Conservation (phyloP, 2,797 vertebrate species). For the Enteromius argenteus region DNA sequence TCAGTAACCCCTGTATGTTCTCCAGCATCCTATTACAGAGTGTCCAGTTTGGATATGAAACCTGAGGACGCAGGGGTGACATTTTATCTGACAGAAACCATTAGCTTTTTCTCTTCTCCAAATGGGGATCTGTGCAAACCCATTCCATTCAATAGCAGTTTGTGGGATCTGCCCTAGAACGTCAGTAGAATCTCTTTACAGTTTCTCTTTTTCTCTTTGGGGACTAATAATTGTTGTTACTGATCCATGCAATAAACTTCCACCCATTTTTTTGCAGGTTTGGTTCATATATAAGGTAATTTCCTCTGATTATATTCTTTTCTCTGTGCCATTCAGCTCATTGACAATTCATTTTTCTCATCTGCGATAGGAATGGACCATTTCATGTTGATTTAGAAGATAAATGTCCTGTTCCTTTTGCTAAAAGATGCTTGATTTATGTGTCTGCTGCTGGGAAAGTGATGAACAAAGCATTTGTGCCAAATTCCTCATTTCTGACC, state of each 20-base stretch:
- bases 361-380: not conserved
- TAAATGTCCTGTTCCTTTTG: not conserved
- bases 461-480: conserved; percentile 17
- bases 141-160: conserved; percentile 6
- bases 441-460: conserved; percentile 8
- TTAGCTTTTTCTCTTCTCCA: not conserved
- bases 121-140: conserved; percentile 9
- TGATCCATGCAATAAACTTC: not conserved
- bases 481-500: not conserved
- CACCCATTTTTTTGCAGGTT: not conserved
- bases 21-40: conserved; percentile 19
- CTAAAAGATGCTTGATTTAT: not conserved
- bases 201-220: not conserved
- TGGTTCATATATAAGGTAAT: not conserved
- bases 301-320: not conserved
- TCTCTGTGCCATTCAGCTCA: not conserved
- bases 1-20: conserved; percentile 25
- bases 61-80: conserved; percentile 8
- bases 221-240: not conserved
- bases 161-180: conserved; percentile 19
- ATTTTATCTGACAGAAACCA: conserved; percentile 43
- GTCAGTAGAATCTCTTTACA: conserved; percentile 26
- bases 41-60: conserved; percentile 30
- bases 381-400: not conserved
- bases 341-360: not conserved